phyloP scores from a whole-genome alignment of 2,797 vertebrate species.

The Poecile montanus region DNA sequence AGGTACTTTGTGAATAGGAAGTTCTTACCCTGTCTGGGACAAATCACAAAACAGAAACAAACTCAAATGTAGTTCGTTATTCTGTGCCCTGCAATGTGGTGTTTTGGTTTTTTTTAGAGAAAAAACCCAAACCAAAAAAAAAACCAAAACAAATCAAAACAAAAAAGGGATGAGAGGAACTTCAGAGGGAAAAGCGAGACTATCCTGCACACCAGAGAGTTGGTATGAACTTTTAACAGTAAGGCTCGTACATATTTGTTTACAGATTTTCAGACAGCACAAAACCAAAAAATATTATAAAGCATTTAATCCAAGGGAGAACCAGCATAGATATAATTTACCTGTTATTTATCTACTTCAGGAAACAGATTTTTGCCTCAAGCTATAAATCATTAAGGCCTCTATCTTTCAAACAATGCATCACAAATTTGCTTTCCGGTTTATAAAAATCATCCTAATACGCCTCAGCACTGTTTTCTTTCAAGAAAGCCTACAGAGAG shows the following conservation, averaged over 20 bases:
- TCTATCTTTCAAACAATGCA: constrained; percentile 17
- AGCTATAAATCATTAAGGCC: constrained; percentile 25
- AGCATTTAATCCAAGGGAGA: not conserved
- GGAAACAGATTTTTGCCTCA: constrained; percentile 10
- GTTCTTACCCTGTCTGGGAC: not conserved
- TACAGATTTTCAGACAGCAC: not conserved
- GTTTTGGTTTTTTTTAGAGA: not conserved
- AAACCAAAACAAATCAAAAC: not conserved
- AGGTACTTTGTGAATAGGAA: not conserved
- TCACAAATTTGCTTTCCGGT: not conserved
- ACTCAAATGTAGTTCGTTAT: not conserved
- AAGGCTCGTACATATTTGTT: not conserved
- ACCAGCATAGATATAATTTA: not conserved
- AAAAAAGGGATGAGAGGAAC: not conserved
- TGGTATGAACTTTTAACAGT: not conserved
- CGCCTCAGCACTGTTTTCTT: constrained; percentile 15
- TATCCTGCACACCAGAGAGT: not conserved
- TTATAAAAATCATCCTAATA: constrained; percentile 21
- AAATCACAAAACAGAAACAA: not conserved
- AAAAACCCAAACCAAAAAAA: not conserved
- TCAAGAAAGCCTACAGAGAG: not conserved
- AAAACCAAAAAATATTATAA: not conserved
- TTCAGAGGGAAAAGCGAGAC: not conserved
- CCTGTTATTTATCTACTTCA: not conserved
- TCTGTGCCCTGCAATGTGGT: not conserved